phyloP scores from a whole-genome alignment of 1,140 invertebrate genomes.

The Pantala flavescens region DNA sequence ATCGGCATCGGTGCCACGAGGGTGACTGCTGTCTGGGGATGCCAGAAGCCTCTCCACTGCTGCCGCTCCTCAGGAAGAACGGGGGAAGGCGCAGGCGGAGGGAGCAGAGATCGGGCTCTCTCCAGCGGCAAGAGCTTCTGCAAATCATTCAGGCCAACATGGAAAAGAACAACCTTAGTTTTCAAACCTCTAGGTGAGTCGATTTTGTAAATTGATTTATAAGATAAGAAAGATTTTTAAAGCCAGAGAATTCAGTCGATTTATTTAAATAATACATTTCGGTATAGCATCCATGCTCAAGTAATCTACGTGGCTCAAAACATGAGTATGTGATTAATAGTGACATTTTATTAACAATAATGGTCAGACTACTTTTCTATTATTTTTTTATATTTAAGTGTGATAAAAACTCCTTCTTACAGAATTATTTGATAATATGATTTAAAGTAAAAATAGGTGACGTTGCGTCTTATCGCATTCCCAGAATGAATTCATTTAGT shows the following conservation, averaged over 20 bases:
- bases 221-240: neutral
- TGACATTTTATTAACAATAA: too few relatives aligned
- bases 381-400: too few relatives aligned
- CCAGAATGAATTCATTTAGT: too few relatives aligned
- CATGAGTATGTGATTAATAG: neutral
- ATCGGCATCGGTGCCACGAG: neutral
- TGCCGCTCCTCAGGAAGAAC: neutral
- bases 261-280: too few relatives aligned
- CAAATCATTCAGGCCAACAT: constrained; percentile 83
- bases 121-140: constrained; percentile 69
- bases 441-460: too few relatives aligned
- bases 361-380: too few relatives aligned
- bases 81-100: neutral
- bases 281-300: too few relatives aligned
- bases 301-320: neutral
- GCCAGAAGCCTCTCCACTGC: neutral
- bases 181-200: constrained; percentile 61
- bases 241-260: constrained; percentile 16
- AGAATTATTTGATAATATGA: too few relatives aligned
- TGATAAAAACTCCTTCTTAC: too few relatives aligned
- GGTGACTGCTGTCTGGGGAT: neutral
- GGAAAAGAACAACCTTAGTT: constrained; percentile 80
- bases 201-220: too few relatives aligned
- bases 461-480: too few relatives aligned
- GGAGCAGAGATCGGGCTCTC: constrained; percentile 44